phyloP scores from a whole-genome alignment of 2,797 vertebrate species.

The Morus bassanus region DNA sequence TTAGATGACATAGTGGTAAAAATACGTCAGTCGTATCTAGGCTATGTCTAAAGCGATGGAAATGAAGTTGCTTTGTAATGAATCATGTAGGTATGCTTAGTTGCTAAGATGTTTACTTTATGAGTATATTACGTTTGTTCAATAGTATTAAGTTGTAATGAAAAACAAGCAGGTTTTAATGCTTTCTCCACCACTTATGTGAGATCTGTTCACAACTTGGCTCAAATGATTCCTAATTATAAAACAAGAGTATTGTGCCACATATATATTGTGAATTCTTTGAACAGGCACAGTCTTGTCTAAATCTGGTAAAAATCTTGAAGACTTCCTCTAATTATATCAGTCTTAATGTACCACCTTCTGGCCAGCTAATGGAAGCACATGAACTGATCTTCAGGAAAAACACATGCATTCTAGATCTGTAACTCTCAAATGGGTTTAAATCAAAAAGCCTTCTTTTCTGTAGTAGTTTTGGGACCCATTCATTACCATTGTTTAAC shows the following conservation, averaged over 20 bases:
- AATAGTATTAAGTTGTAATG: not conserved
- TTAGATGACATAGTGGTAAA: not conserved
- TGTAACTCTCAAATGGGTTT: not conserved
- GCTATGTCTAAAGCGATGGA: not conserved
- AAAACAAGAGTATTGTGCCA: not conserved
- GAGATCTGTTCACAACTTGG: not conserved
- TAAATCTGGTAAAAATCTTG: not conserved
- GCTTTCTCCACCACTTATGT: not conserved
- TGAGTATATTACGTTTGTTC: not conserved
- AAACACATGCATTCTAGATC: not conserved
- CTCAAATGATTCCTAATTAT: not conserved
- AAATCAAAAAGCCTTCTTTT: not conserved
- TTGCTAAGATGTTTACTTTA: not conserved
- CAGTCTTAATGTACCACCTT: constrained; percentile 61
- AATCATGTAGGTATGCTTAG: not conserved
- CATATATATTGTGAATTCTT: not conserved
- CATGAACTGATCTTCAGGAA: not conserved
- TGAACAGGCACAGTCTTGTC: not conserved
- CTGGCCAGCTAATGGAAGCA: constrained; percentile 44
- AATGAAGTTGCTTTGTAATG: not conserved
- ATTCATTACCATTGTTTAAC: not conserved
- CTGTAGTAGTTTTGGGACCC: not conserved
- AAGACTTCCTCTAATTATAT: not conserved
- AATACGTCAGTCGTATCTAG: not conserved
- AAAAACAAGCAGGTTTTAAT: not conserved